Base-by-base conservation (phyloP, 2,113 vertebrate genomes). In the Ictalurus punctatus region DNA sequence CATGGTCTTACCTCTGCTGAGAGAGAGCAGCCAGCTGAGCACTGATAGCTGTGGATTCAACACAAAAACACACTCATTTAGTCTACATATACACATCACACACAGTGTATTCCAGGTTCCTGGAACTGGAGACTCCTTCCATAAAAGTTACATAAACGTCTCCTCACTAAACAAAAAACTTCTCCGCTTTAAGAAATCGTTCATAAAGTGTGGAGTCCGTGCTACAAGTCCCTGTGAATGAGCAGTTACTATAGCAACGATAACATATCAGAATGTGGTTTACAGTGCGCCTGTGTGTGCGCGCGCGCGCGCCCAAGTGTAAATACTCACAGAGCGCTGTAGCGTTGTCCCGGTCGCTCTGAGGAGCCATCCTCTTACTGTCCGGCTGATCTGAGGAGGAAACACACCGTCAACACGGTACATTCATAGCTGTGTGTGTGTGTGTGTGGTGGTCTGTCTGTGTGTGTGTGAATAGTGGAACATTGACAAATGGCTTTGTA, bases 321-420 rank as follows among this genome's bases (percentile, higher is more conserved):
- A 40, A 17, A 95, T 93, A 27, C 95, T 93, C 95, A 95, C 92
- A 95, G 61, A 94, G 88, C 21, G 91, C 92, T 87, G 91, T 73
- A 52, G 93, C 84, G 69, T 93, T 96, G 95, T 98, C 96, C 95
- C 96, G 94, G 92, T 98, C 97, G 63, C 93, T 95, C 93, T 97
- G 97, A 74, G 98, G 94, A n/a, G 98, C 97, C 95, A 98, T 89
- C 90, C 98, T 98, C 95, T 98, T 98, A 92, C 97, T 97, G 90
- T 97, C 97, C 0, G 98, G 98, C 88, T 98, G 97, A 93, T 98
- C 97, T 98, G 94, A 78, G 79, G 74, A 90, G 86, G 89, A 94
- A 71, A 87, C 87, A 91, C 92, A 87, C 13, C 63, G 87, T 84
- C 67, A 86, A 93, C 23, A 80, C 4, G 37, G 85, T 58, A 86